phyloP scores from a whole-genome alignment of 2,888 invertebrate species.

The Spicauda simplicius region DNA sequence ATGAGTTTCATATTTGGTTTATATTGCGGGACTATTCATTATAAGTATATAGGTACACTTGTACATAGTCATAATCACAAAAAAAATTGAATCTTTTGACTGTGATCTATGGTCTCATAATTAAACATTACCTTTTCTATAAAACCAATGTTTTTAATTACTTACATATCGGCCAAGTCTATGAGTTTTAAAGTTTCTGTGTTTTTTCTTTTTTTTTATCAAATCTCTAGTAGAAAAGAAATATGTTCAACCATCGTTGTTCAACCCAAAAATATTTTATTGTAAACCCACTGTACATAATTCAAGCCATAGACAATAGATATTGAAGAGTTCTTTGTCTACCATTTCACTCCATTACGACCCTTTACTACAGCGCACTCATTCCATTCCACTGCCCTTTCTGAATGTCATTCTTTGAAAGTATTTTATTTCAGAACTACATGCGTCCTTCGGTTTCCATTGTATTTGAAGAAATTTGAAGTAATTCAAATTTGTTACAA shows the following conservation, averaged over 20 bases:
- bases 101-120: no score
- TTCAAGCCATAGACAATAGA: slow-evolving; percentile 16
- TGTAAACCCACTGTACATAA: slow-evolving; percentile 1
- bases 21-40: no score
- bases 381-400: slow-evolving; percentile 13
- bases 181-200: background rate
- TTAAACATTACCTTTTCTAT: no score
- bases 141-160: no score
- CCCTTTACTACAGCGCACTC: slow-evolving; percentile 26
- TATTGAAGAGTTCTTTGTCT: slow-evolving; percentile 19
- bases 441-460: background rate
- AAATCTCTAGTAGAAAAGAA: background rate
- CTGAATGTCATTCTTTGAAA: slow-evolving; percentile 15
- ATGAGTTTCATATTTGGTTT: no score
- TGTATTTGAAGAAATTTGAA: no score
- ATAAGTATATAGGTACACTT: no score
- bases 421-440: background rate
- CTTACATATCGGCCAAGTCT: no score
- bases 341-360: slow-evolving; percentile 28
- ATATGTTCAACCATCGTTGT: no score
- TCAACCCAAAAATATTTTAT: background rate
- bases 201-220: background rate
- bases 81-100: no score
- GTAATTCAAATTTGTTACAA: no score
- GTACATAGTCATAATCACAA: no score